phyloP scores from a whole-genome alignment of 2,888 invertebrate species.

The Blastobasis lacticolella region DNA sequence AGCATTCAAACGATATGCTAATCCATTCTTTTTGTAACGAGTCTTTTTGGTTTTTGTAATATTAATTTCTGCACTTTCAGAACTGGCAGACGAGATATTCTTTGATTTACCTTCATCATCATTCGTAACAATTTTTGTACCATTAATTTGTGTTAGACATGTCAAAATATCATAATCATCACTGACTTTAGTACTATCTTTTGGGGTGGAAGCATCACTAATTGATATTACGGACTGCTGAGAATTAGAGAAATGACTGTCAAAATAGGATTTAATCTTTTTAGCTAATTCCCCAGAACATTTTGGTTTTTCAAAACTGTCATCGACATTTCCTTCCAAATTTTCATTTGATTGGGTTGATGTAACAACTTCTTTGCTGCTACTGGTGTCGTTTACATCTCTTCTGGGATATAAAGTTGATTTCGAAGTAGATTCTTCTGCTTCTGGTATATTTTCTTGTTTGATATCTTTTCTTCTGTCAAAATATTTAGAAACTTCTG shows the following conservation, averaged over 20 bases:
- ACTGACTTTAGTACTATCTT: conserved; percentile 30
- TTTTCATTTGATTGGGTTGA: not conserved
- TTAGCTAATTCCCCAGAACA: conserved; percentile 25
- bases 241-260: conserved; percentile 45
- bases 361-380: not conserved
- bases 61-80: conserved; percentile 15
- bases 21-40: conserved; percentile 61
- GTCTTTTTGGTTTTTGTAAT: conserved; percentile 33
- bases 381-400: not conserved
- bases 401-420: not conserved
- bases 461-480: not conserved
- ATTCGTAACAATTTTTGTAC: conserved; percentile 15
- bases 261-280: conserved; percentile 47
- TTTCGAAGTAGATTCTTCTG: not conserved
- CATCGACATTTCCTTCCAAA: not conserved
- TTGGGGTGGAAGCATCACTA: conserved; percentile 41
- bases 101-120: conserved; percentile 10
- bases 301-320: conserved; percentile 8
- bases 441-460: not conserved
- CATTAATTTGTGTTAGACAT: conserved; percentile 25
- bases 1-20: conserved; percentile 52
- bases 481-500: not conserved
- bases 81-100: conserved; percentile 6
- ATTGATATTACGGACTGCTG: conserved; percentile 34
- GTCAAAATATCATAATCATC: conserved; percentile 45